phyloP scores from a whole-genome alignment of 2,113 vertebrate genomes.

The Paedocypris sp. region DNA sequence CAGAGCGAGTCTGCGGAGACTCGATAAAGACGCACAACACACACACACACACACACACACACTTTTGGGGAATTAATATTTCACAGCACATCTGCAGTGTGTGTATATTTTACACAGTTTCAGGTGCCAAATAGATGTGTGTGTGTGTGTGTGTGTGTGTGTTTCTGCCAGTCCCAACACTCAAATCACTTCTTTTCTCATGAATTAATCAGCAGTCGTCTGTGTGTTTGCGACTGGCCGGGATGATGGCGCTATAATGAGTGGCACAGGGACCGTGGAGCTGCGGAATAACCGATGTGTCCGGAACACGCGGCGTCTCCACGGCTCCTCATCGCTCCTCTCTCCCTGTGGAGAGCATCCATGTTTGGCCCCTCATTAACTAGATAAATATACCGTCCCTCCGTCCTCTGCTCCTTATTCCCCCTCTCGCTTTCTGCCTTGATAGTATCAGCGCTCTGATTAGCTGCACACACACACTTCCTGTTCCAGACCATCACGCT shows the following conservation, averaged over 20 bases:
- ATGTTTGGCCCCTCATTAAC: conserved; percentile 65
- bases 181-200: conserved; percentile 78
- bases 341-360: conserved; percentile 45
- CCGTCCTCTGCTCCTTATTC: conserved; percentile 23
- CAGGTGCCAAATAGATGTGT: conserved; percentile 27
- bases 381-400: conserved; percentile 59
- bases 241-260: conserved; percentile 83
- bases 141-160: conserved; percentile 26
- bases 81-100: conserved; percentile 55
- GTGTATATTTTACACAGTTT: conserved; percentile 6
- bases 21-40: conserved; percentile 61
- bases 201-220: conserved; percentile 93
- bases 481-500: conserved; percentile 46
- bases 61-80: conserved; percentile 74
- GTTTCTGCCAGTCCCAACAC: conserved; percentile 66
- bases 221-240: conserved; percentile 59
- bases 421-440: neutral
- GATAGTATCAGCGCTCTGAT: conserved; percentile 62
- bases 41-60: conserved; percentile 2
- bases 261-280: conserved; percentile 71
- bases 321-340: conserved; percentile 55
- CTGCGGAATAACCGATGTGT: conserved; percentile 58
- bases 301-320: conserved; percentile 47
- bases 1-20: conserved; percentile 56
- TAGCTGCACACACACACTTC: conserved; percentile 60